A percentile compares a stretch with the other conserved stretches of the same genome.
Conservation (phyloP, 2,888 invertebrate species). For the Iselma pallidipennis region DNA sequence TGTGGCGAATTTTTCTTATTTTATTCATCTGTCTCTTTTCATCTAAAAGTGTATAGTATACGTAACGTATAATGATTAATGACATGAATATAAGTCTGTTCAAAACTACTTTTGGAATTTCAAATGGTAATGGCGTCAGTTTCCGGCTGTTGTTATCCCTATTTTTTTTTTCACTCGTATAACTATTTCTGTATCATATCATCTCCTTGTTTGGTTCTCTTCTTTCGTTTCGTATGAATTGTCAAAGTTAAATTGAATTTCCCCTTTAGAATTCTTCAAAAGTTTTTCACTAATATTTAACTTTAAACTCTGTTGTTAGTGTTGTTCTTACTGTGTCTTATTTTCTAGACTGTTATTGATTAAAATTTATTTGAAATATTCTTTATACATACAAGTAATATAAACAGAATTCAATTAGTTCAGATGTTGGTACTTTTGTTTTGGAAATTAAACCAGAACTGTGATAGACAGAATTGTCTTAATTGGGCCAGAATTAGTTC, state of each 20-base stretch:
- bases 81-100: not conserved
- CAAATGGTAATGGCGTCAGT: not conserved
- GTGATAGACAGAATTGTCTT: no score
- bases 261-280: not conserved
- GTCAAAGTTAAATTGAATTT: constrained; percentile 2
- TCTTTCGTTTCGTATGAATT: not conserved
- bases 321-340: not conserved
- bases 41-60: no score
- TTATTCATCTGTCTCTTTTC: no score
- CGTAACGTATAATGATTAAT: not conserved
- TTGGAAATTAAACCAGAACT: no score
- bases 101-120: not conserved
- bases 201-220: not conserved
- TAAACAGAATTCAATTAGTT: no score
- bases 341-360: no score
- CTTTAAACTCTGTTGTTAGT: no score
- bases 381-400: no score
- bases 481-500: not conserved
- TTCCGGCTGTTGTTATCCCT: not conserved
- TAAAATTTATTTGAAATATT: no score
- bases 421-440: no score
- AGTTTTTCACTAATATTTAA: not conserved
- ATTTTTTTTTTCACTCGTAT: no score
- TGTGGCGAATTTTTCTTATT: no score
- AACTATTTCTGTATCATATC: not conserved